Evolutionary conservation across 2,113 vertebrate genomes (phyloP).

Genomic region (Physeter macrocephalus): DNA sequence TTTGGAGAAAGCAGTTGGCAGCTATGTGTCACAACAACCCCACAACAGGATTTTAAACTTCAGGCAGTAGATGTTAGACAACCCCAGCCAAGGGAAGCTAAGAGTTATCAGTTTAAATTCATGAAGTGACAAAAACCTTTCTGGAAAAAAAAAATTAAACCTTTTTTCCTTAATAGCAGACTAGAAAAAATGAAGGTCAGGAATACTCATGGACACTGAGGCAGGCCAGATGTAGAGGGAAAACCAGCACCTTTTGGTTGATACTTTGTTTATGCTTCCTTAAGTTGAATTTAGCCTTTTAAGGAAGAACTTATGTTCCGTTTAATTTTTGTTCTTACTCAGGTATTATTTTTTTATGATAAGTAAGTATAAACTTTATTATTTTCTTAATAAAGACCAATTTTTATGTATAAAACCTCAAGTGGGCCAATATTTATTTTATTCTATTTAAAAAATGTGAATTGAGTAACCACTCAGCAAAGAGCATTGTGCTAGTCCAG

Average conservation of each 20-base stretch:
- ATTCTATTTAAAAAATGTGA: not conserved
- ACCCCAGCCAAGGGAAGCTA: not conserved
- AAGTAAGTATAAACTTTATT: not conserved
- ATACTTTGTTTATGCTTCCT: not conserved
- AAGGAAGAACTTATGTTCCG: not conserved
- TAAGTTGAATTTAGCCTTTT: not conserved
- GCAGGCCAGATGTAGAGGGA: not conserved
- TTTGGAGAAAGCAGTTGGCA: not conserved
- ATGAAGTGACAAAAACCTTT: not conserved
- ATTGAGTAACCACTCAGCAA: not conserved
- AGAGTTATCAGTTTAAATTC: not conserved
- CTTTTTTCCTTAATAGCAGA: not conserved
- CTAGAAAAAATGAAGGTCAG: not conserved
- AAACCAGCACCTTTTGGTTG: not conserved
- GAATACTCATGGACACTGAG: too few species aligned
- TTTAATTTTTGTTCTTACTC: not conserved
- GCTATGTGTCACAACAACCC: not conserved
- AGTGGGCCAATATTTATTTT: not conserved
- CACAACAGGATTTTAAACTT: not conserved
- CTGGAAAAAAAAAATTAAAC: not conserved
- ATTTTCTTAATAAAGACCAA: slow-evolving; percentile 15
- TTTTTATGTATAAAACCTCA: not conserved
- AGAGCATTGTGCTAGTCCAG: not conserved
- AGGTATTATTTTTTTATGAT: not conserved
- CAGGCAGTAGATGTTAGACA: not conserved